Evolutionary conservation across 2,113 vertebrate species (phyloP).

Genomic region (Nothoprocta perdicaria): DNA sequence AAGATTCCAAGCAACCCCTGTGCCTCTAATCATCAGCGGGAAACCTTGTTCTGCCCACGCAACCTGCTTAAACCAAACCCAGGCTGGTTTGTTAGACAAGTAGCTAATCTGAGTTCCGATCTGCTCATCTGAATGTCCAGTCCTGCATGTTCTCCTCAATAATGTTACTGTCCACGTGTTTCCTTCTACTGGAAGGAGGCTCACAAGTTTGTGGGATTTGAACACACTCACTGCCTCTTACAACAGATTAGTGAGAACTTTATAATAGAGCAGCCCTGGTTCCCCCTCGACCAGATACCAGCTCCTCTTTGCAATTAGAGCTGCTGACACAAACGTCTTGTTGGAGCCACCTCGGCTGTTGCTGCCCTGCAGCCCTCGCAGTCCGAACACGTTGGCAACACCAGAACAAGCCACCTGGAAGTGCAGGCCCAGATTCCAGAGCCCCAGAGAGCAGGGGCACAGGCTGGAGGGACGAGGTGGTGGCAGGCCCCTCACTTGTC

Average conservation of each 20-base stretch:
- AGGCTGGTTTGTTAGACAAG: background rate
- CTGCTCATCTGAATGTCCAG: background rate
- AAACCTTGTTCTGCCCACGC: rapidly evolving
- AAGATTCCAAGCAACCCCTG: background rate
- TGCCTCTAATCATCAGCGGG: background rate
- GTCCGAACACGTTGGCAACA: background rate
- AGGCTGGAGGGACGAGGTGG: background rate
- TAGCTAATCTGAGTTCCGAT: background rate
- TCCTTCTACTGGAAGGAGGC: background rate
- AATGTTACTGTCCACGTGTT: rapidly evolving
- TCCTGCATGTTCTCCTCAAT: background rate
- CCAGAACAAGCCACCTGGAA: too few relatives aligned
- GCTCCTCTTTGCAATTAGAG: background rate
- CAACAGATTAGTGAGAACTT: background rate
- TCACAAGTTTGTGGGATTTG: background rate
- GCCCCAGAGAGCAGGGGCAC: background rate
- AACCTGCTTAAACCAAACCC: background rate
- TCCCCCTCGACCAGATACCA: background rate
- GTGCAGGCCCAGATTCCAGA: background rate
- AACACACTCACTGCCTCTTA: background rate
- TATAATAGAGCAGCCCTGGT: background rate
- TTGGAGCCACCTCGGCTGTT: background rate
- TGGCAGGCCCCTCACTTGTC: background rate
- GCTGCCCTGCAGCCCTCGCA: background rate
- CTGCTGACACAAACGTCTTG: background rate